These are phyloP conservation scores for Excalfactoria chinensis DNA, from an alignment of 2,113 vertebrate species.

Conservation along the genomic window DNA sequence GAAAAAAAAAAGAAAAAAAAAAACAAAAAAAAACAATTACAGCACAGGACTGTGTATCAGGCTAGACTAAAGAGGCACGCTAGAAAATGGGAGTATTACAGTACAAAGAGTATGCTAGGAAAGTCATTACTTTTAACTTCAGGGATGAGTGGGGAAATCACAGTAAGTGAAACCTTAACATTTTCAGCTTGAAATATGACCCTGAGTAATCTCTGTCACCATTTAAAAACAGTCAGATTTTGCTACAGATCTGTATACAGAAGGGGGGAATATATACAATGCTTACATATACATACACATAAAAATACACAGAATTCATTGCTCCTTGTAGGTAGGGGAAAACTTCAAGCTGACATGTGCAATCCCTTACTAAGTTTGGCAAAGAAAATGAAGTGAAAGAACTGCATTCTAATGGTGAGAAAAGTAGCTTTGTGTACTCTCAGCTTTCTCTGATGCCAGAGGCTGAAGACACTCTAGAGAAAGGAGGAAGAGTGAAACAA, in stretches of 20 bases:
- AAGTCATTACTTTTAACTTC: not conserved
- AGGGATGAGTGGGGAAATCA: not conserved
- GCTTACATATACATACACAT: rapidly evolving
- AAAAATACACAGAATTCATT: not conserved
- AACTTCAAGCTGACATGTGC: not conserved
- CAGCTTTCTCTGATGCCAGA: not conserved
- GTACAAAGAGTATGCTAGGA: not conserved
- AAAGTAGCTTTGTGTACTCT: not conserved
- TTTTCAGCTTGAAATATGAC: not conserved
- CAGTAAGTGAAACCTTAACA: not conserved
- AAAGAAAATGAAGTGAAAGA: not conserved
- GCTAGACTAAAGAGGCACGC: not conserved
- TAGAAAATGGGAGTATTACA: not conserved
- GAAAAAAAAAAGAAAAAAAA: not conserved
- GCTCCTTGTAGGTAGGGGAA: not conserved
- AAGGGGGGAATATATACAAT: not conserved
- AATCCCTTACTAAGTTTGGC: not conserved
- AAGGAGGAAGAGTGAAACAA: not conserved
- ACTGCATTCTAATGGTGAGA: not conserved
- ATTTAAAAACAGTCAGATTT: not conserved
- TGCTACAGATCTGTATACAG: not conserved
- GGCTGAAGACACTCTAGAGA: not conserved
- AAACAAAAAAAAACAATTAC: not conserved
- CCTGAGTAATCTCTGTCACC: not conserved
- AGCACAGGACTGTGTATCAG: not conserved